These are phyloP conservation scores for Acanthoscelides obtectus DNA, from an alignment of 2,888 invertebrate genomes.

Conservation along the genomic window DNA sequence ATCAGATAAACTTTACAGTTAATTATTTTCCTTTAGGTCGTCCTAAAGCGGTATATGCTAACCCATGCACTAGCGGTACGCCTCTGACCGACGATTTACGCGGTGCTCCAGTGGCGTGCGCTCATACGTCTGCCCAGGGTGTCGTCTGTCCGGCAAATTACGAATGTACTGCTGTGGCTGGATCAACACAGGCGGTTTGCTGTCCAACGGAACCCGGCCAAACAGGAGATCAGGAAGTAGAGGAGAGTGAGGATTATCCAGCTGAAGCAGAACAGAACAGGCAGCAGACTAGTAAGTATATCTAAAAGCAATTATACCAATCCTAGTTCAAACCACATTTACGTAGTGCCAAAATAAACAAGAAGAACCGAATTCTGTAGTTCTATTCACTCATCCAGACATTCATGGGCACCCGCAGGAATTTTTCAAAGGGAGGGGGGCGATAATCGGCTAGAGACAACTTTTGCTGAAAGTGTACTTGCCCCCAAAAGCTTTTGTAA, in stretches of 20 bases:
- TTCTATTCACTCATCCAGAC: too few species aligned
- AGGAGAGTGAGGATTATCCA: conserved; percentile 38
- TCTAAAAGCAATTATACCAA: not conserved
- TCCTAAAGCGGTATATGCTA: conserved; percentile 69
- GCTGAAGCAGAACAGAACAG: conserved; percentile 33
- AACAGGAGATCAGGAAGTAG: conserved; percentile 49
- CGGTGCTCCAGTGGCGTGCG: conserved; percentile 48
- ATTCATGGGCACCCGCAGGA: too few species aligned
- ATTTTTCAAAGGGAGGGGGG: too few species aligned
- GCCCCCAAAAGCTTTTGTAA: too few species aligned
- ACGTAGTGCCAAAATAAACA: too few species aligned
- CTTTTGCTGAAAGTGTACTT: too few species aligned
- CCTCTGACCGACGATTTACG: conserved; percentile 64
- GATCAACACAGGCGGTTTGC: conserved; percentile 60
- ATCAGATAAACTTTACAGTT: too few species aligned
- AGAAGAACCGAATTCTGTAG: too few species aligned
- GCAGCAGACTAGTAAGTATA: conserved; percentile 54
- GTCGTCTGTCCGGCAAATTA: conserved; percentile 56
- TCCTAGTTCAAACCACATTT: too few species aligned
- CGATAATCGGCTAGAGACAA: too few species aligned
- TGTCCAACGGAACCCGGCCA: conserved; percentile 51
- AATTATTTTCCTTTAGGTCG: conserved; percentile 47
- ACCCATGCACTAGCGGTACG: conserved; percentile 68
- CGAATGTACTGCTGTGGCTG: conserved; percentile 55
- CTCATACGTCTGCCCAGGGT: conserved; percentile 42